A percentile compares a stretch with the other conserved stretches of the same genome.
Evolutionary conservation across 2,888 invertebrate species (phyloP).

Genomic region (Teinopalpus imperialis): DNA sequence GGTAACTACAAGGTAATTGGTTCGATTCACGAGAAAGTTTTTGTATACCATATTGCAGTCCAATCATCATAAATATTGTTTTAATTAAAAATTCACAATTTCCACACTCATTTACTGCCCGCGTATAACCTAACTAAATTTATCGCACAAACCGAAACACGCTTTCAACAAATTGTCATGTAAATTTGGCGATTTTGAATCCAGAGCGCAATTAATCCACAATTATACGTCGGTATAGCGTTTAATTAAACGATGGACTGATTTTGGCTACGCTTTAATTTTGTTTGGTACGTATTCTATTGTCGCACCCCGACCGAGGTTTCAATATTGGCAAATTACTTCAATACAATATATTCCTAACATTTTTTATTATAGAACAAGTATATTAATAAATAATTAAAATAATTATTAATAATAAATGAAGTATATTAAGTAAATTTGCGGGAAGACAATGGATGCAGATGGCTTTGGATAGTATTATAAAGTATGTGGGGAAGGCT

Average conservation of each 20-base stretch:
- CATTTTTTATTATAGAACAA: no score
- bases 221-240: constrained; percentile 54
- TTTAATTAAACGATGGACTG: constrained; percentile 61
- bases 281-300: constrained; percentile 53
- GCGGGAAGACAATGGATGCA: no score
- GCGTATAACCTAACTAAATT: constrained; percentile 13
- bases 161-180: constrained; percentile 53
- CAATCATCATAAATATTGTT: constrained; percentile 19
- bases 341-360: no score
- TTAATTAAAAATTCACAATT: constrained; percentile 23
- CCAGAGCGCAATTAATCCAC: constrained; percentile 57
- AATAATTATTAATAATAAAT: no score
- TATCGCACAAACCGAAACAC: constrained; percentile 27
- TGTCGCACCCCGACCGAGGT: constrained; percentile 46
- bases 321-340: constrained; percentile 47
- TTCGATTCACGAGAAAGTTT: no score
- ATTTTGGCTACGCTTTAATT: constrained; percentile 56
- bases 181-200: constrained; percentile 57
- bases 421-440: no score
- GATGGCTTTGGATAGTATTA: no score
- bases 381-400: no score
- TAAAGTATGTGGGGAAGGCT: no score
- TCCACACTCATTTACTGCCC: constrained; percentile 2
- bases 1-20: no score
- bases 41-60: constrained; percentile 3